phyloP scores from a whole-genome alignment of 2,888 invertebrate species.

The Stenotaenia linearis region DNA sequence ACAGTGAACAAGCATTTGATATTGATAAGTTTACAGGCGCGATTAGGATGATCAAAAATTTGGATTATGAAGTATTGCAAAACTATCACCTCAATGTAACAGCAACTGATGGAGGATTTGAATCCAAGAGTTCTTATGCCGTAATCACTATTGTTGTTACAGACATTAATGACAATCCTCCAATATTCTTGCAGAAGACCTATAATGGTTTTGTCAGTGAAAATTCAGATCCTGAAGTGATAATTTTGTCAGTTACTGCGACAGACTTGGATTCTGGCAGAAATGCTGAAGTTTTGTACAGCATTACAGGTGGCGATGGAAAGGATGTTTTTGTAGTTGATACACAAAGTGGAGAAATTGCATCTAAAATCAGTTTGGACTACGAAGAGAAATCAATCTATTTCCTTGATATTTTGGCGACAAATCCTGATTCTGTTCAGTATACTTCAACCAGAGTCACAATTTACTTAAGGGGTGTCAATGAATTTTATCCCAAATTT shows the following conservation, averaged over 20 bases:
- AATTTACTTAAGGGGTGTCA: conserved; percentile 74
- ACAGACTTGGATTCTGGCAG: conserved; percentile 80
- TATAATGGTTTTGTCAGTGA: conserved; percentile 76
- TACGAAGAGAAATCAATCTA: conserved; percentile 76
- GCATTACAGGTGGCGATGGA: conserved; percentile 68
- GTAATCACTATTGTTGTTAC: conserved; percentile 78
- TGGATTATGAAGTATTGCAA: conserved; percentile 81
- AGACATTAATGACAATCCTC: conserved; percentile 90
- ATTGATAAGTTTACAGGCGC: conserved; percentile 72
- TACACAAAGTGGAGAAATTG: conserved; percentile 66
- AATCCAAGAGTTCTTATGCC: conserved; percentile 67
- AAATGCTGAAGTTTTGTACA: conserved; percentile 78
- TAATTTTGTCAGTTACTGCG: conserved; percentile 69
- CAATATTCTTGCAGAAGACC: conserved; percentile 68
- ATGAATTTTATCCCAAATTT: conserved; percentile 83
- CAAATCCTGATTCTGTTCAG: conserved; percentile 80
- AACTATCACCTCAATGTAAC: conserved; percentile 82
- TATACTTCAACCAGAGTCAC: conserved; percentile 61
- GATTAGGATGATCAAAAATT: conserved; percentile 67
- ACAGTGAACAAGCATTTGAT: conserved; percentile 70
- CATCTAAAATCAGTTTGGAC: conserved; percentile 71
- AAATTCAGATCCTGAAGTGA: conserved; percentile 68
- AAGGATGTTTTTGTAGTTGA: conserved; percentile 72
- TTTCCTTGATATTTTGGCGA: conserved; percentile 68
- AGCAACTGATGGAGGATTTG: conserved; percentile 78